These are phyloP conservation scores for Clarias macrocephalus DNA, from an alignment of 2,113 vertebrate species.

Conservation along the genomic window DNA sequence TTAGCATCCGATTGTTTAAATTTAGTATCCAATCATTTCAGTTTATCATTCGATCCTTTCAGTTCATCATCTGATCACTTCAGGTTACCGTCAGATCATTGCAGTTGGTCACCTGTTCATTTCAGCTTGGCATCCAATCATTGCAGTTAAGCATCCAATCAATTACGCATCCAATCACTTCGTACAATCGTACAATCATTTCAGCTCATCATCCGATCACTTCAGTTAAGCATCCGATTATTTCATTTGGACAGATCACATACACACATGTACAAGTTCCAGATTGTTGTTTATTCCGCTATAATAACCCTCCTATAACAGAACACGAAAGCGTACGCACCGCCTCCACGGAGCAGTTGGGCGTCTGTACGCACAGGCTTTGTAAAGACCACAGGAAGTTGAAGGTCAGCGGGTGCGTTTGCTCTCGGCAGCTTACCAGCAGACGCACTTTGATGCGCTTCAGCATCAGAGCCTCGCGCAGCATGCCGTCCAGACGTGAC, in stretches of 20 bases:
- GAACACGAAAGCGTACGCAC: slow-evolving; percentile 72
- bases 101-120: neutral
- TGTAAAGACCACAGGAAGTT: slow-evolving; percentile 93
- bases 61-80: too few species aligned
- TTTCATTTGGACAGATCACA: neutral
- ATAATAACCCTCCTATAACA: neutral
- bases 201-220: neutral
- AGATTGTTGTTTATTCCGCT: neutral
- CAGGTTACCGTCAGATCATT: too few species aligned
- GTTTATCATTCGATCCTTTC: neutral
- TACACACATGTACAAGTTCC: neutral
- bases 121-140: neutral
- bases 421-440: slow-evolving; percentile 89
- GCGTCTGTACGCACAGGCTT: slow-evolving; percentile 87
- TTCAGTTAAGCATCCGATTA: neutral
- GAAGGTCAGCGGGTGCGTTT: slow-evolving; percentile 87
- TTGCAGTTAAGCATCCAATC: too few species aligned
- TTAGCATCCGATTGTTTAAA: neutral
- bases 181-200: neutral
- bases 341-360: slow-evolving; percentile 89
- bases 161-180: too few species aligned
- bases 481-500: slow-evolving; percentile 88
- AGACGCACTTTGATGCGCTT: slow-evolving; percentile 85
- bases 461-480: slow-evolving; percentile 88
- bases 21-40: neutral